Conservation (phyloP, 2,113 vertebrate species). For the Entomyzon cyanotis region DNA sequence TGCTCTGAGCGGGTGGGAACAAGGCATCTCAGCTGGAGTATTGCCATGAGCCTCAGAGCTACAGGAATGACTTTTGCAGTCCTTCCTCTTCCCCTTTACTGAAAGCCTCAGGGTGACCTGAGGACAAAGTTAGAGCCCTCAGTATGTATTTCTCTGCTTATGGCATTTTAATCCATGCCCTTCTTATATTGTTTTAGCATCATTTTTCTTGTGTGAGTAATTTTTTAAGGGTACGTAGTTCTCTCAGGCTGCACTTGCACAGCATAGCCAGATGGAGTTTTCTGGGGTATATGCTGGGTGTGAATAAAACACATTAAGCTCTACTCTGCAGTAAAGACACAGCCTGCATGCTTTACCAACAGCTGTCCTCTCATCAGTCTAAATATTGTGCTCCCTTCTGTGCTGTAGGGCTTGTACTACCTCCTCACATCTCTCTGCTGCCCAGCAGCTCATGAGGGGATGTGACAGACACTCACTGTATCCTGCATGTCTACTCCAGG, state of each 20-base stretch:
- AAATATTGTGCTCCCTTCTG: not conserved
- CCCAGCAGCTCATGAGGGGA: not conserved
- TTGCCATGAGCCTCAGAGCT: not conserved
- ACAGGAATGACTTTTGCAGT: not conserved
- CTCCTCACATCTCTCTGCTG: not conserved
- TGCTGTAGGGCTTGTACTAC: not conserved
- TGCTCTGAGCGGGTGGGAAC: fast-evolving
- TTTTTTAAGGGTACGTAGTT: not conserved
- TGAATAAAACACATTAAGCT: not conserved
- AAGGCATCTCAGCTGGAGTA: not conserved
- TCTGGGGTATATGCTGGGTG: not conserved
- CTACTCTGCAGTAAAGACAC: not conserved
- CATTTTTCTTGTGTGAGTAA: not conserved
- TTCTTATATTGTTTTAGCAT: not conserved
- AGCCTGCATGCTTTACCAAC: not conserved
- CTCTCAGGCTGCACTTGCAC: not conserved
- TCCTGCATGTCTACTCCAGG: not conserved
- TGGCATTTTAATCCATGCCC: not conserved
- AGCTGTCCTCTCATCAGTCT: not conserved
- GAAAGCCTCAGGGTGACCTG: not conserved
- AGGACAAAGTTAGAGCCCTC: not conserved
- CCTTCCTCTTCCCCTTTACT: not conserved
- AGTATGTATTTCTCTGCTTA: not conserved
- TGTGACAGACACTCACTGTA: not conserved
- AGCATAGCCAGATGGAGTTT: not conserved